phyloP scores from a whole-genome alignment of 2,113 vertebrate species.

The Lampris megalopsis region DNA sequence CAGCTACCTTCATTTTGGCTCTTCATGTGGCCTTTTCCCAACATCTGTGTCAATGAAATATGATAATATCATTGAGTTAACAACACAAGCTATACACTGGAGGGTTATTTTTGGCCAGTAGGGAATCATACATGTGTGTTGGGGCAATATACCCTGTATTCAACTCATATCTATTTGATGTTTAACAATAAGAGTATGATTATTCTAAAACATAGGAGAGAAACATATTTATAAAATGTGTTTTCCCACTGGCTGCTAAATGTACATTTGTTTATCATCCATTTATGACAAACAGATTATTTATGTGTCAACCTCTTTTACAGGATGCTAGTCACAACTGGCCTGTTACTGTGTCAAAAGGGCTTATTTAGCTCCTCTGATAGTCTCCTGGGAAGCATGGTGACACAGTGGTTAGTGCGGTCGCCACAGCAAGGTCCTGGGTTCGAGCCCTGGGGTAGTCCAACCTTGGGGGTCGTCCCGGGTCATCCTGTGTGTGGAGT shows the following conservation, averaged over 20 bases:
- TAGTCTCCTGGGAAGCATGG: not conserved
- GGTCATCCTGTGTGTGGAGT: no score
- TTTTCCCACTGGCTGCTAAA: not conserved
- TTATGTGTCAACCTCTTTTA: not conserved
- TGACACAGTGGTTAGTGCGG: no score
- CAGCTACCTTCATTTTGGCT: slow-evolving; percentile 21
- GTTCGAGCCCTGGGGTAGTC: no score
- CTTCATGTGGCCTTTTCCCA: slow-evolving; percentile 39
- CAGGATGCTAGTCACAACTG: not conserved
- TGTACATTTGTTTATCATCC: not conserved
- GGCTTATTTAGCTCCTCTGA: not conserved
- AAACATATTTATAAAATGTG: not conserved
- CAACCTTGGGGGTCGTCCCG: no score
- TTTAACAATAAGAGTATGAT: not conserved
- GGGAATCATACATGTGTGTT: slow-evolving; percentile 62
- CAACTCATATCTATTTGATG: slow-evolving; percentile 33
- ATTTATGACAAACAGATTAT: not conserved
- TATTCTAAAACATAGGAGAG: not conserved
- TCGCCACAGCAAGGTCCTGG: no score
- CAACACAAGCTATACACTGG: not conserved
- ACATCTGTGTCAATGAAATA: slow-evolving; percentile 39
- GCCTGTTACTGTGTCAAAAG: slow-evolving; percentile 11
- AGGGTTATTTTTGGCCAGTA: slow-evolving; percentile 49
- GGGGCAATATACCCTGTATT: slow-evolving; percentile 40
- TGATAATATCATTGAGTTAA: not conserved